These are phyloP conservation scores for Lasioglossum figueresi DNA, from an alignment of 2,888 invertebrate genomes.

Conservation along the genomic window DNA sequence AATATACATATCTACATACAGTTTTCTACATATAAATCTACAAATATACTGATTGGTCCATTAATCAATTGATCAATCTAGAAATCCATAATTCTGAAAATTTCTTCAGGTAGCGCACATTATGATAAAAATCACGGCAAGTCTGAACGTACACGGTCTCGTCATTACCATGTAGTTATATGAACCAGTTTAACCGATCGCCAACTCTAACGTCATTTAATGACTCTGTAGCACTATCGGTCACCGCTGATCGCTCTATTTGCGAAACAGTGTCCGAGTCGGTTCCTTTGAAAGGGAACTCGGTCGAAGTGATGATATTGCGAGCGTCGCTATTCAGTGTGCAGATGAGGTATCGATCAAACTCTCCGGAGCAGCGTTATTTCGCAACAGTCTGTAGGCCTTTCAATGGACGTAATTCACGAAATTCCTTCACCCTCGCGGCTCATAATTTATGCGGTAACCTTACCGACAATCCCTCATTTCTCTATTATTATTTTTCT, in stretches of 20 bases:
- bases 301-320: neutral
- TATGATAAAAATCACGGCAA: too few species aligned
- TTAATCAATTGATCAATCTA: too few species aligned
- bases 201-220: neutral
- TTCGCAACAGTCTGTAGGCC: slow-evolving; percentile 49
- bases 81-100: too few species aligned
- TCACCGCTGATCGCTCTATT: neutral
- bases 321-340: slow-evolving; percentile 30
- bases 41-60: too few species aligned
- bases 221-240: neutral
- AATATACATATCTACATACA: too few species aligned
- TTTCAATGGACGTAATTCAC: slow-evolving; percentile 50
- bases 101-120: too few species aligned
- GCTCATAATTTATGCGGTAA: neutral
- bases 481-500: neutral
- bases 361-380: slow-evolving; percentile 54
- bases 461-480: neutral
- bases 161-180: neutral
- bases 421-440: slow-evolving; percentile 55
- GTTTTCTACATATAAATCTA: too few species aligned
- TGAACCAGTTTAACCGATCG: neutral
- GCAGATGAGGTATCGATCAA: slow-evolving; percentile 65
- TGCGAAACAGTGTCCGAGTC: neutral
- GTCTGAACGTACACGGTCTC: neutral
- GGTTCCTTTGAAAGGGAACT: neutral